These are phyloP conservation scores for Pionites leucogaster DNA, from an alignment of 2,113 vertebrate genomes.

Conservation along the genomic window DNA sequence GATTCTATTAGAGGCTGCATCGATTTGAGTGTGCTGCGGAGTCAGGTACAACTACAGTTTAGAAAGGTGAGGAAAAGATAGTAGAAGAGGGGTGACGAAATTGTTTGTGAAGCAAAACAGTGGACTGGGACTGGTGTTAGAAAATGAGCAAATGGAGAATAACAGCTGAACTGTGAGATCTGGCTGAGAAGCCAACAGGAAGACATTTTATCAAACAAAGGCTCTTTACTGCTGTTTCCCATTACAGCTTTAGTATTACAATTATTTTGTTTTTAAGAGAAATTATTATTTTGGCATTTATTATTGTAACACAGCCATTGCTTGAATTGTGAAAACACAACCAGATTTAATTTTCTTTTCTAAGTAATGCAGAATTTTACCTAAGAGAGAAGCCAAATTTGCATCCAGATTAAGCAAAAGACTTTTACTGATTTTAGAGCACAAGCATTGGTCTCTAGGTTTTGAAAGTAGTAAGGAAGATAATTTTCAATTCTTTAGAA, in stretches of 20 bases:
- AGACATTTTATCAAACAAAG: background rate
- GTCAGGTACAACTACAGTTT: accelerated
- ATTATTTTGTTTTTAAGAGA: background rate
- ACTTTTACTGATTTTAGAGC: background rate
- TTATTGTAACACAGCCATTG: background rate
- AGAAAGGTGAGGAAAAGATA: background rate
- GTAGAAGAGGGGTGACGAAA: background rate
- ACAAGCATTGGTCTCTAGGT: background rate
- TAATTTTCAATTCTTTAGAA: background rate
- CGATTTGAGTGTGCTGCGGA: background rate
- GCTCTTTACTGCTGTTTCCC: background rate
- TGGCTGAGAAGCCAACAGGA: background rate
- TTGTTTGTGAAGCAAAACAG: background rate
- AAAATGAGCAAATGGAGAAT: background rate
- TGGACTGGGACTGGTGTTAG: background rate
- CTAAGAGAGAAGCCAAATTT: background rate
- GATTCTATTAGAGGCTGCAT: background rate
- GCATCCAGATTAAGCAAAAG: background rate
- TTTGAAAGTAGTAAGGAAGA: background rate
- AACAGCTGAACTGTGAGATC: background rate
- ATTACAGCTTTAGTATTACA: background rate
- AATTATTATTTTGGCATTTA: background rate
- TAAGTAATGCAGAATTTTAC: background rate
- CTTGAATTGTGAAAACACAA: background rate
- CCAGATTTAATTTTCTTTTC: background rate